Percentiles rank a stretch among this genome's conserved stretches.
phyloP scores from a whole-genome alignment of 2,113 vertebrate species.

The Cyanoderma ruficeps region DNA sequence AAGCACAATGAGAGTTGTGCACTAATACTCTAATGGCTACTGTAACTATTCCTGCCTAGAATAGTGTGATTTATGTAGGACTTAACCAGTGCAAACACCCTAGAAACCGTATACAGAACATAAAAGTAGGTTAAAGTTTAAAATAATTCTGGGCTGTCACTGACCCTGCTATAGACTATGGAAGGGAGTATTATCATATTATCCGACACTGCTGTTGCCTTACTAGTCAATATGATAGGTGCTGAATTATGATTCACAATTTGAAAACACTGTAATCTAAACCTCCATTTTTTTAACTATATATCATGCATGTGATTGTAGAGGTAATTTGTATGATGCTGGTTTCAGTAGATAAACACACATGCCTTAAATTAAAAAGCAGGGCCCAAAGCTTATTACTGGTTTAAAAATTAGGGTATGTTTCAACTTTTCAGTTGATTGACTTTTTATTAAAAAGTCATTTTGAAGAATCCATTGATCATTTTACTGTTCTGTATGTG shows the following conservation, averaged over 20 bases:
- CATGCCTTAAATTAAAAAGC: slow-evolving; percentile 85
- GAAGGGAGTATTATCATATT: slow-evolving; percentile 79
- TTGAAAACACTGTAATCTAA: slow-evolving; percentile 79
- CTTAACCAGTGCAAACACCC: slow-evolving; percentile 77
- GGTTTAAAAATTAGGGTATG: slow-evolving; percentile 70
- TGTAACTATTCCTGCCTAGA: slow-evolving; percentile 79
- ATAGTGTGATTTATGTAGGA: slow-evolving; percentile 77
- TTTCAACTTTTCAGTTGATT: slow-evolving; percentile 64
- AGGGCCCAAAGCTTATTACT: slow-evolving; percentile 77
- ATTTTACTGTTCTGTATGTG: slow-evolving; percentile 43
- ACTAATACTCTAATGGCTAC: slow-evolving; percentile 75
- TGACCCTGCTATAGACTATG: slow-evolving; percentile 73
- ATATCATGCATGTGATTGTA: slow-evolving; percentile 81
- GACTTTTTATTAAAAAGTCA: slow-evolving; percentile 69
- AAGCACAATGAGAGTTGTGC: slow-evolving; percentile 79
- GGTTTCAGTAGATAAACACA: slow-evolving; percentile 78
- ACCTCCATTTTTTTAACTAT: slow-evolving; percentile 73
- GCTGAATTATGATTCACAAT: slow-evolving; percentile 81
- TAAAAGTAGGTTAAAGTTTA: slow-evolving; percentile 73
- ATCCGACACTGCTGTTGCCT: slow-evolving; percentile 85
- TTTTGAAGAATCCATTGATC: slow-evolving; percentile 60
- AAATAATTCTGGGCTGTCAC: slow-evolving; percentile 75
- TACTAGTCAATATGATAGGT: slow-evolving; percentile 86
- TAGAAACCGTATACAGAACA: slow-evolving; percentile 72
- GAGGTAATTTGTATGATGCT: slow-evolving; percentile 76